A percentile compares a stretch with the other conserved stretches of the same genome.
These are phyloP conservation scores for Euborellia annulipes DNA, from an alignment of 1,140 invertebrate species.

Conservation along the genomic window DNA sequence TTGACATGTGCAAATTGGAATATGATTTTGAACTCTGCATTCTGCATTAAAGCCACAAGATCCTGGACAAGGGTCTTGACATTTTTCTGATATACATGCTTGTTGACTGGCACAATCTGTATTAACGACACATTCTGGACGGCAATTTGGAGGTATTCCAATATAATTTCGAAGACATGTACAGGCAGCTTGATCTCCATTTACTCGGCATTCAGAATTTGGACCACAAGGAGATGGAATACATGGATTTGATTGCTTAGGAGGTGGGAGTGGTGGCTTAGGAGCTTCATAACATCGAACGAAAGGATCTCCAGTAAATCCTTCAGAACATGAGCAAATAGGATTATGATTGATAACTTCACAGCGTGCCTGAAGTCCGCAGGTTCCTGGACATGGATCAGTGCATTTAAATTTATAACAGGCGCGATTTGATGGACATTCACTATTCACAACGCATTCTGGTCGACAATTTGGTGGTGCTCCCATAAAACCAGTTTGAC, in stretches of 20 bases:
- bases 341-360: constrained; percentile 31
- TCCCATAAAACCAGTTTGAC: constrained; percentile 23
- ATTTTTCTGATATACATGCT: constrained; percentile 44
- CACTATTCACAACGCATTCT: constrained; percentile 22
- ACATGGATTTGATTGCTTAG: constrained; percentile 26
- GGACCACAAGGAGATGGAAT: constrained; percentile 34
- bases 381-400: constrained; percentile 40
- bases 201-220: constrained; percentile 32
- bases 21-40: constrained; percentile 60
- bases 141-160: constrained; percentile 36
- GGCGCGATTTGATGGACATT: constrained; percentile 34
- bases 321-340: constrained; percentile 29
- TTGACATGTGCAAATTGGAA: constrained; percentile 51
- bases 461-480: constrained; percentile 21
- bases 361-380: constrained; percentile 37
- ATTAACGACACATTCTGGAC: constrained; percentile 38
- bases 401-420: constrained; percentile 40
- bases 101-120: constrained; percentile 34
- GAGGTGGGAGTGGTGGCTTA: constrained; percentile 15
- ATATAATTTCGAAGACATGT: constrained; percentile 36
- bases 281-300: constrained; percentile 23
- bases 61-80: constrained; percentile 49
- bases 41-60: constrained; percentile 51
- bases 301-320: constrained; percentile 31
- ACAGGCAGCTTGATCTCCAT: constrained; percentile 37